These are phyloP conservation scores for Hetaerina americana DNA, from an alignment of 1,140 invertebrate genomes.

Conservation along the genomic window DNA sequence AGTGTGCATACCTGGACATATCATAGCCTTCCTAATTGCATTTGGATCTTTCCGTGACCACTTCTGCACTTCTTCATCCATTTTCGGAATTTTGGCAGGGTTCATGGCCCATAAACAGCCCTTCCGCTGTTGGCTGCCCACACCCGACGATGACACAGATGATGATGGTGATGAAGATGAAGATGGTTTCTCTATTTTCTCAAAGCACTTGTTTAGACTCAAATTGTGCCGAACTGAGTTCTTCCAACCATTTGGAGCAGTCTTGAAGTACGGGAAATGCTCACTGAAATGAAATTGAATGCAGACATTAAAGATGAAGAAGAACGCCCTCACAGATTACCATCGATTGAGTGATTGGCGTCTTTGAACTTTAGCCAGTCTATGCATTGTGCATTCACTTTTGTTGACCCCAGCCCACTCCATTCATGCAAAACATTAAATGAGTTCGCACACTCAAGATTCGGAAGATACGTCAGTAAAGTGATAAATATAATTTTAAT, in stretches of 20 bases:
- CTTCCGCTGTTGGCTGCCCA: conserved; percentile 66
- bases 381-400: too few relatives aligned
- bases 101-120: conserved; percentile 95
- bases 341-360: too few relatives aligned
- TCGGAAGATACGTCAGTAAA: too few relatives aligned
- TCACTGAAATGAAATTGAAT: conserved; percentile 49
- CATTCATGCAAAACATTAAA: too few relatives aligned
- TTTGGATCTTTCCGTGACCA: conserved; percentile 88
- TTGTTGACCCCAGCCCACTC: too few relatives aligned
- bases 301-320: conserved; percentile 12
- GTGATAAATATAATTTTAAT: too few relatives aligned
- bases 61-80: conserved; percentile 95
- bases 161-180: background rate
- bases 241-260: conserved; percentile 94
- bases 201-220: conserved; percentile 93
- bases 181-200: conserved; percentile 84
- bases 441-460: too few relatives aligned
- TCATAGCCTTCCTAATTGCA: conserved; percentile 76
- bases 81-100: conserved; percentile 83
- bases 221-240: conserved; percentile 93
- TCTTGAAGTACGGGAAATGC: conserved; percentile 96
- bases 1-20: conserved; percentile 61
- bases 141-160: conserved; percentile 35
- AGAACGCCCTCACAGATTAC: background rate
- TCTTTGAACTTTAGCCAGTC: too few relatives aligned